Base-by-base conservation (phyloP, 2,113 vertebrate genomes). In the Orientallactaga bullata region DNA sequence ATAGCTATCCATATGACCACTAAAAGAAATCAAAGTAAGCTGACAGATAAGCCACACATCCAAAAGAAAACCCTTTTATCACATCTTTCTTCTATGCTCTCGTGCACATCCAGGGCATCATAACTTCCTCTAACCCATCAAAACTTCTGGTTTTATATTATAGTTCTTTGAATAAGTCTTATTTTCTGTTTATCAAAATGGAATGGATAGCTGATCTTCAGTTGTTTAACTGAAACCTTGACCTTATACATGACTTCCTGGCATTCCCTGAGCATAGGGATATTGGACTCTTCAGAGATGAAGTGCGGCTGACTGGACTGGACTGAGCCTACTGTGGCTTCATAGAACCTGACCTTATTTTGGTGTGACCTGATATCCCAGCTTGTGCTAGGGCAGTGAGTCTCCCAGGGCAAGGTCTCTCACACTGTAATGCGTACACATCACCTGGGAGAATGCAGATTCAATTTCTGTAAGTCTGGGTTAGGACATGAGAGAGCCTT, bases 1-100 rank as follows among this genome's bases (percentile, higher is more conserved):
- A 74, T 37, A 88, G 77, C 37, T 81, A 78, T 26, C 11, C 65
- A 47, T 60, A 85, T 77, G 37, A 61, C 37, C 32, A n/a, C 66
- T 83, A 58, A 66, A 78, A 61, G 28, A 72, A 94, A 92, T 63
- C 63, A 86, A 90, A 85, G 2, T 89, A 95, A 72, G 35, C 37
- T 65, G 68, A 69, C 55, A 80, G 23, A 86, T 68, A 28, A 76
- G 60, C 60, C 60, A 32, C 3, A 1, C 6, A 12, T 47, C 83
- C 28, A 82, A 39, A 3, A 63, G 79, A 76, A 73, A 39, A 20
- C 6, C 72, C 12, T 76, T 23, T 39, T 85, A 71, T 66, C 68
- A 18, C 9, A 24, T 89, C 68, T 95, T 82, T 35, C 65, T 66
- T 88, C 1, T 0, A 7, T 20, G 5, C 55, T 65, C 28, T 89